These are phyloP conservation scores for Synergus gifuensis DNA, from an alignment of 2,888 invertebrate genomes.

Conservation along the genomic window DNA sequence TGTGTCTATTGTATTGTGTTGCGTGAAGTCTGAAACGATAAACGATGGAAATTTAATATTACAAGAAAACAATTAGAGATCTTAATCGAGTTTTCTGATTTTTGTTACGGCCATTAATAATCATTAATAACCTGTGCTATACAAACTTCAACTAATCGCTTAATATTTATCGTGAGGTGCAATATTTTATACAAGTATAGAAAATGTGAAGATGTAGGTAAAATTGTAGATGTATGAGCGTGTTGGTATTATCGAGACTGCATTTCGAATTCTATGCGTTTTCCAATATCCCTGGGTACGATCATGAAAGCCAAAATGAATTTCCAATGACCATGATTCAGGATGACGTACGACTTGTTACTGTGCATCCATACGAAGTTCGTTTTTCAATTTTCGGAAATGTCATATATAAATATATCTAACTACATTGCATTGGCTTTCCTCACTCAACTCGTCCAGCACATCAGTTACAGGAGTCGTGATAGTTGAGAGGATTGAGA, in stretches of 20 bases:
- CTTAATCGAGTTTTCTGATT: background rate
- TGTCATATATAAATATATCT: constrained; percentile 29
- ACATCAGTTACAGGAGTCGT: constrained; percentile 16
- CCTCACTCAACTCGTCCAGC: background rate
- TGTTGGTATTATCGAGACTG: background rate
- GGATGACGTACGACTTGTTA: constrained; percentile 45
- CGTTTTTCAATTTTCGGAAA: constrained; percentile 56
- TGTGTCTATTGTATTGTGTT: constrained; percentile 71
- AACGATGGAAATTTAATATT: constrained; percentile 20
- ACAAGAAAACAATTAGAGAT: background rate
- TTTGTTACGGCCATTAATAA: no score
- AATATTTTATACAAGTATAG: no score
- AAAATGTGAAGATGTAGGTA: no score
- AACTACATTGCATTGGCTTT: constrained; percentile 13
- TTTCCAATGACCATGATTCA: constrained; percentile 61
- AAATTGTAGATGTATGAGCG: background rate
- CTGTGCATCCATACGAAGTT: constrained; percentile 51
- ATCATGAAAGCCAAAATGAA: constrained; percentile 53
- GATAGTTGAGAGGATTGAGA: background rate
- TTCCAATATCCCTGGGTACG: constrained; percentile 45
- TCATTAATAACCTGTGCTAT: no score
- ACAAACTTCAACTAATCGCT: no score
- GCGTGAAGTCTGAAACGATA: constrained; percentile 65
- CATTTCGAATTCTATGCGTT: constrained; percentile 41
- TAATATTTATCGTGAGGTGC: no score